Conservation (phyloP, 2,888 invertebrate genomes). For the Sturmia bella region DNA sequence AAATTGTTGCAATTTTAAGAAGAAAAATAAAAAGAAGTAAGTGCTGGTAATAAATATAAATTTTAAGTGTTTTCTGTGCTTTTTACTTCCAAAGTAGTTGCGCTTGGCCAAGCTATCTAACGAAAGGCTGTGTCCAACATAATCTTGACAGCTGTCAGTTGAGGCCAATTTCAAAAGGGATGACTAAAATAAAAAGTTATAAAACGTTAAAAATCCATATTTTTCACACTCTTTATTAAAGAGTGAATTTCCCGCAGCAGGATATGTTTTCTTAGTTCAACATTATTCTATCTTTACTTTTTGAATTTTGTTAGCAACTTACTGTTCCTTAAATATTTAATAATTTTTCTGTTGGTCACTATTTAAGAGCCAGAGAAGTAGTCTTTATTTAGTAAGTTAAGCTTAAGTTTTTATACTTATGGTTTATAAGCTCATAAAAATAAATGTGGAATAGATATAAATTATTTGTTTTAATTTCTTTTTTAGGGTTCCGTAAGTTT, state of each 20-base stretch:
- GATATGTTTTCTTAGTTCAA: too few relatives aligned
- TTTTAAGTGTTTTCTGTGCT: conserved; percentile 2
- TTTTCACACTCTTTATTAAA: too few relatives aligned
- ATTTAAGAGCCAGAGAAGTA: conserved; percentile 37
- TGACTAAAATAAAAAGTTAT: too few relatives aligned
- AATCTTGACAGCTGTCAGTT: background rate
- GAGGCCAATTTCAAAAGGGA: too few relatives aligned
- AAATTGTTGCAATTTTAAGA: conserved; percentile 59
- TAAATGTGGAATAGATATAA: too few relatives aligned
- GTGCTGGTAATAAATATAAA: conserved; percentile 39
- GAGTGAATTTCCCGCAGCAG: too few relatives aligned
- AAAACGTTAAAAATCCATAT: too few relatives aligned
- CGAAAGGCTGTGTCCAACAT: background rate
- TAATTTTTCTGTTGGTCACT: conserved; percentile 18
- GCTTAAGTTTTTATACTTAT: conserved; percentile 37
- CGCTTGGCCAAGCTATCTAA: conserved; percentile 15
- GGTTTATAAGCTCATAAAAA: too few relatives aligned
- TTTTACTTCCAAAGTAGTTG: conserved; percentile 27
- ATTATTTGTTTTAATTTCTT: too few relatives aligned
- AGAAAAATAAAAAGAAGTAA: conserved; percentile 1
- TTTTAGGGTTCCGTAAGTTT: too few relatives aligned
- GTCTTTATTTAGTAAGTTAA: conserved; percentile 22
- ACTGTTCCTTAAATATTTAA: background rate
- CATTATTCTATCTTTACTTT: too few relatives aligned
- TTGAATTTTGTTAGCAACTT: background rate